Evolutionary conservation across 2,888 invertebrate species (phyloP).

Genomic region (Clanis bilineata): DNA sequence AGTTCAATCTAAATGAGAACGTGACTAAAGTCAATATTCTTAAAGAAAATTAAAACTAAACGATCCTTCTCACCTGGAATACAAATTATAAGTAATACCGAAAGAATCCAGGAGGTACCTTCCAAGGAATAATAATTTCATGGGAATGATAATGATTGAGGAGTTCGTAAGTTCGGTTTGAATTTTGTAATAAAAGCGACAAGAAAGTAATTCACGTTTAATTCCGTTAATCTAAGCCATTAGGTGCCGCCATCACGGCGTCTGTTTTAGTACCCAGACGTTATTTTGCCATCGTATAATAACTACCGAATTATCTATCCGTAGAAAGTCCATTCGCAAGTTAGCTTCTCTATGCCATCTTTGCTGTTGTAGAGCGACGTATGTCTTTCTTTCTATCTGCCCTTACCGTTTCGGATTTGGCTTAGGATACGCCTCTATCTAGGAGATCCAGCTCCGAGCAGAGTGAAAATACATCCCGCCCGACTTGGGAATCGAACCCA

Average conservation of each 20-base stretch:
- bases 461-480: too few relatives aligned
- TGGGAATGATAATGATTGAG: background rate
- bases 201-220: slow-evolving; percentile 40
- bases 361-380: too few relatives aligned
- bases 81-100: background rate
- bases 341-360: background rate
- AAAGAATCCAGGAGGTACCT: background rate
- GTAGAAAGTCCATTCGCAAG: background rate
- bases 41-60: background rate
- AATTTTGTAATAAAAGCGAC: slow-evolving; percentile 28
- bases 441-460: too few relatives aligned
- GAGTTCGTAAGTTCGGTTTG: slow-evolving; percentile 17
- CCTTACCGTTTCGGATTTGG: too few relatives aligned
- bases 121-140: background rate
- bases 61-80: background rate
- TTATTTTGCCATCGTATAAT: slow-evolving; percentile 37
- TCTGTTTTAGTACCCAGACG: slow-evolving; percentile 40
- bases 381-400: too few relatives aligned
- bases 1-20: background rate
- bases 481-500: too few relatives aligned
- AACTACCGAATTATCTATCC: slow-evolving; percentile 37
- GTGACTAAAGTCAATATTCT: background rate
- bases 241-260: slow-evolving; percentile 43
- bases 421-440: too few relatives aligned
- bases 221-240: slow-evolving; percentile 48